phyloP scores from a whole-genome alignment of 2,113 vertebrate species.

The Aplodontia rufa region DNA sequence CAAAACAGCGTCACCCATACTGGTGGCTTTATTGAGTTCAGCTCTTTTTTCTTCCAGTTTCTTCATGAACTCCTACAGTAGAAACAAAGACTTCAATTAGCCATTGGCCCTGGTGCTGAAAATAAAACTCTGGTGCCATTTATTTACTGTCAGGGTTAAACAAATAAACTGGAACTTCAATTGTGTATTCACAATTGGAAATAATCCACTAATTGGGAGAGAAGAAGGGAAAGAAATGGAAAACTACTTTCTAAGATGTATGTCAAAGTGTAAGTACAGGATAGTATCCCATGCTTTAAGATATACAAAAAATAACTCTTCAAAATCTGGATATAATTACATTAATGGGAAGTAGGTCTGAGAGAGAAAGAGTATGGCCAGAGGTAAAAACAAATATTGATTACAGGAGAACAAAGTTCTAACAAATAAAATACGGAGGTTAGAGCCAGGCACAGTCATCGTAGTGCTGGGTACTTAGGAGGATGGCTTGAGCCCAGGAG shows the following conservation, averaged over 20 bases:
- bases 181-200: background rate
- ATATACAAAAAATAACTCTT: background rate
- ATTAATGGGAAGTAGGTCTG: background rate
- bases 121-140: conserved; percentile 21
- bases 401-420: background rate
- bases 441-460: background rate
- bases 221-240: background rate
- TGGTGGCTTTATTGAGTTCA: conserved; percentile 92
- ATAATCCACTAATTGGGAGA: background rate
- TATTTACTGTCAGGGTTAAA: background rate
- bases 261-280: background rate
- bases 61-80: conserved; percentile 94
- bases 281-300: background rate
- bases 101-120: conserved; percentile 31
- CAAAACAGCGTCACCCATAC: conserved; percentile 95
- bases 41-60: conserved; percentile 95
- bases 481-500: too few relatives aligned
- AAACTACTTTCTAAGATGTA: background rate
- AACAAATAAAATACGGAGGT: background rate
- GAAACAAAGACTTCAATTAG: conserved; percentile 73
- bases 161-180: background rate
- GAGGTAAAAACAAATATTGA: background rate
- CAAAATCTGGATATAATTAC: background rate
- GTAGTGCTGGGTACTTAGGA: too few relatives aligned
- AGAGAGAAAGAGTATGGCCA: background rate